phyloP scores from a whole-genome alignment of 2,888 invertebrate species.

The Phengaris arion region DNA sequence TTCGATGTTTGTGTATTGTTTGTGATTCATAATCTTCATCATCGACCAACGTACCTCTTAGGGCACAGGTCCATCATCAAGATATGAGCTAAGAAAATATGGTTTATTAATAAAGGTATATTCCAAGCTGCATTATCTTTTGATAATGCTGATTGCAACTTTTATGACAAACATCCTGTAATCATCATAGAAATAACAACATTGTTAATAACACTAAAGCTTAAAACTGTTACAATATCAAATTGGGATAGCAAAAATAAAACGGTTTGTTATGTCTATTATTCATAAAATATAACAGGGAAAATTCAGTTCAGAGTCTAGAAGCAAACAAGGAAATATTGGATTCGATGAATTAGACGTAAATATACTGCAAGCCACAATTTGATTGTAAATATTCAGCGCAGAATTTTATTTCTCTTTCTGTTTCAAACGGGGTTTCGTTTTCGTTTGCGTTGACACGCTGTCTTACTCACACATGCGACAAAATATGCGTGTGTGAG shows the following conservation, averaged over 20 bases:
- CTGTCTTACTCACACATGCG: no score
- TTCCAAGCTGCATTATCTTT: not conserved
- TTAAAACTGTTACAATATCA: conserved; percentile 2
- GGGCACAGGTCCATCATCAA: not conserved
- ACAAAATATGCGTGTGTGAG: no score
- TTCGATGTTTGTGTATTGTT: conserved; percentile 48
- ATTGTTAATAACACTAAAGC: conserved; percentile 15
- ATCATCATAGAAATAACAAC: not conserved
- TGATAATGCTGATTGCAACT: not conserved
- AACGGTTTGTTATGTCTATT: not conserved
- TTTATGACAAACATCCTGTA: not conserved
- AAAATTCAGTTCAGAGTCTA: not conserved
- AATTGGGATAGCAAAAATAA: not conserved
- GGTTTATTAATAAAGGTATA: not conserved
- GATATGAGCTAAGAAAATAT: not conserved
- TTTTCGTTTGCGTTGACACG: no score
- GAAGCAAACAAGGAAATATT: not conserved
- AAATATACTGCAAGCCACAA: not conserved
- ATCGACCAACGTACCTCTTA: no score
- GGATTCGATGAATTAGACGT: not conserved
- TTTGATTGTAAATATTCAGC: not conserved
- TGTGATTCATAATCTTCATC: conserved; percentile 33
- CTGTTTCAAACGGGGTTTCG: not conserved
- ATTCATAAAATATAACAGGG: not conserved
- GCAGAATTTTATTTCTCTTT: not conserved